Conservation (phyloP, 2,797 vertebrate genomes). For the Sarcoramphus papa region DNA sequence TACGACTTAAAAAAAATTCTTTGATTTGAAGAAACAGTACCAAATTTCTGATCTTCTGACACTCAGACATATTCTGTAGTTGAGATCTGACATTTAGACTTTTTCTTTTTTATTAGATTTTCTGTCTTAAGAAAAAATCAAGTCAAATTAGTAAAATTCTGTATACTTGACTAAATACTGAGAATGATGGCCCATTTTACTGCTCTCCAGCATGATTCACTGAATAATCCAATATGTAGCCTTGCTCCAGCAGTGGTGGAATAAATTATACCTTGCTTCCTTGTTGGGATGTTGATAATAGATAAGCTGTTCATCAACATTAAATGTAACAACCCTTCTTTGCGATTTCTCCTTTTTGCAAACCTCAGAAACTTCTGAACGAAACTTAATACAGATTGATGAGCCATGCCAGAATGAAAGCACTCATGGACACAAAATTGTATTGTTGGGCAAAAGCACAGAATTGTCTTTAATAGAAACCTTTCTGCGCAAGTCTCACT, state of each 20-base stretch:
- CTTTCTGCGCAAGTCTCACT: background rate
- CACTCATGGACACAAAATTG: background rate
- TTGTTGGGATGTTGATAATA: background rate
- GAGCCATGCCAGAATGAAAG: constrained; percentile 8
- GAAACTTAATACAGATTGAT: background rate
- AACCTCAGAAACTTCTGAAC: background rate
- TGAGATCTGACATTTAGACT: background rate
- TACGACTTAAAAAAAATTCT: background rate
- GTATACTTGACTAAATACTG: background rate
- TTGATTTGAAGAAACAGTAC: background rate
- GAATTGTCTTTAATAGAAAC: background rate
- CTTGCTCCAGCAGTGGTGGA: background rate
- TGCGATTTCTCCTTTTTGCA: background rate
- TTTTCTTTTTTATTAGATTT: background rate
- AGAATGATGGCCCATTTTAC: background rate
- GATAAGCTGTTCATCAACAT: background rate
- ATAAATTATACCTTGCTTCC: background rate
- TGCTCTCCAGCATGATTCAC: background rate
- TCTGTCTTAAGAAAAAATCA: background rate
- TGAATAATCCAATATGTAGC: background rate
- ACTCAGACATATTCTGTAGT: background rate
- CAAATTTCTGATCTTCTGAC: background rate
- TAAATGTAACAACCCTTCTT: background rate
- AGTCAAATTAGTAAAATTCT: background rate
- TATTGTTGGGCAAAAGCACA: background rate